Base-by-base conservation (phyloP, 2,797 vertebrate species). In the Pipistrellus kuhlii region DNA sequence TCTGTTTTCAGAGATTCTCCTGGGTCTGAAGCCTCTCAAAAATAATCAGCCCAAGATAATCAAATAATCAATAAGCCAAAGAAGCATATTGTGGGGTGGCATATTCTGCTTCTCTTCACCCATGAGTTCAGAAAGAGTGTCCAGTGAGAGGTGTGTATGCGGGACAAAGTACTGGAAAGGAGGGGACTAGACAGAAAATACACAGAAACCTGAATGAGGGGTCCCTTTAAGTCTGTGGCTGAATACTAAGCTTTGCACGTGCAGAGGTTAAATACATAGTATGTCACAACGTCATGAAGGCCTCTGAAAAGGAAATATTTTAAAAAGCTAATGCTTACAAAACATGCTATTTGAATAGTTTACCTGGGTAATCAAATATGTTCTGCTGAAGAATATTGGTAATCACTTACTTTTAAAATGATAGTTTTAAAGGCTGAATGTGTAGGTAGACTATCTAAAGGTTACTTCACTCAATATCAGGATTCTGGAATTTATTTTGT, bases 401-500 rank as follows among this genome's bases (percentile, higher is more conserved):
- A 91, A 92, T 91, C 44, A 64, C 32, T 21, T 78, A 27, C 78
- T 83, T 81, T 90, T 5, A 86, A 94, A 92, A 92, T 32, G 81
- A 89, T 87, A 64, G 41, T 93, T 96, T 85, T 84, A 88, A 94
- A 92, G 20, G 62, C 8, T 86, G 85, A 81, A 64, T 51, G 21
- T 85, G 41, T 94, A 48, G 75, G 11, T 69, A 82, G 84, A 81
- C 46, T 90, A 23, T 77, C 48, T 95, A 84, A 90, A 95, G 59
- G 93, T 87, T 90, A 90, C 32, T 35, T 92, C 76, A 83, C 12
- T 97, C 75, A 77, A 8, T 64, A 94, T 53, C 41, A 77, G 38
- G 35, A 10, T 95, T 82, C 83, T 78, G 80, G 30, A 89, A 92
- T 95, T 95, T 92, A 95, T 82, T 97, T 80, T 77, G 51, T 72